Base-by-base conservation (phyloP, 2,888 invertebrate species). In the Plagodis dolabraria region DNA sequence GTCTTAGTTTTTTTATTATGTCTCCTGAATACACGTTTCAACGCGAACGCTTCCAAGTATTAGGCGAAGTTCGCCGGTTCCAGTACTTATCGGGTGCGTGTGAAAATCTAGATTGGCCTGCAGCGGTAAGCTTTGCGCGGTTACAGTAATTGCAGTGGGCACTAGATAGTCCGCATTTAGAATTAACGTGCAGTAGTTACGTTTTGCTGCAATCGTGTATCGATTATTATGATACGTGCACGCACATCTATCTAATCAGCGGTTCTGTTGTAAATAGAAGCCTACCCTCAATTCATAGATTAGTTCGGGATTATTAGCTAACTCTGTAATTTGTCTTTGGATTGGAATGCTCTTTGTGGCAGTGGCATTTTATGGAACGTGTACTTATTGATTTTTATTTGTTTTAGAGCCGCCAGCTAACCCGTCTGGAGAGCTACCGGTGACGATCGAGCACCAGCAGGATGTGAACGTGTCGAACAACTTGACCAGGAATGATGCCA, bases 401-500 rank as follows among this genome's bases (percentile, higher is more conserved):
- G 76, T 91, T 89, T 46, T 80, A 94, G 94, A 94, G 74, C 92
- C 94, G 52, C 85, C 92, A 64, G 83, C 75, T 65, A 88, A 76
- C 66, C 85, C 89, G 42, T 82, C 85, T 46, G 91, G 91, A 38
- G 95, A 94, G 44, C 87, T 96, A 64, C 96, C 97, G 0, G 94
- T 97, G 6, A 95, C 96, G 10, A 94, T 97, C 79, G 96, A 96
- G 67, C 95, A 96, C 53, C 95, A 96, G 52, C 96, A 96, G 85
- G 97, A 97, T 80, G 94, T 95, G 6, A 94, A 87, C 64, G 77
- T 96, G 68, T 75, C 86, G 22, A 96, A 94, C 85, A 97, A 96
- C 79, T 86, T 96, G 72, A 96, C 96, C 5, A 94, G 96, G 71
- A 95, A 94, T 75, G 96, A 96, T 80, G 96, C 96, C 52, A 98